A percentile compares a stretch with the other conserved stretches of the same genome.
Evolutionary conservation across 2,113 vertebrate species (phyloP).

Genomic region (Zosterops pallidus): DNA sequence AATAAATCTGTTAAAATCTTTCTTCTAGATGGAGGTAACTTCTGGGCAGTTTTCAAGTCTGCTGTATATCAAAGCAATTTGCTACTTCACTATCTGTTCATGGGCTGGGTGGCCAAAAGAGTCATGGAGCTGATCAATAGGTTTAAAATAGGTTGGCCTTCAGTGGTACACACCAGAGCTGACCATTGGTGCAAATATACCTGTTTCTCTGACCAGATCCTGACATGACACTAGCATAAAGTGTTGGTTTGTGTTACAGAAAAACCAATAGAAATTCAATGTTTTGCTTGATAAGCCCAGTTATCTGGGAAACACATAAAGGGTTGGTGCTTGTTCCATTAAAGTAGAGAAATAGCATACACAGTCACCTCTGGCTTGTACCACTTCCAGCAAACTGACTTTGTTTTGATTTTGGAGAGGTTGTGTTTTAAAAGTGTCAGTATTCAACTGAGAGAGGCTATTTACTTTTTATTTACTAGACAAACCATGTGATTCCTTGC

Average conservation of each 20-base stretch:
- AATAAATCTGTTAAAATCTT: neutral
- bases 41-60: neutral
- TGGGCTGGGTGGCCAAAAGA: neutral
- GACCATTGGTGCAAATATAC: neutral
- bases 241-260: neutral
- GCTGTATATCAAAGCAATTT: neutral
- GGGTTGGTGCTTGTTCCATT: neutral
- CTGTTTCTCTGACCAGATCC: neutral
- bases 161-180: neutral
- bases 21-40: neutral
- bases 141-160: neutral
- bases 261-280: neutral
- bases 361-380: neutral
- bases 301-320: neutral
- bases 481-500: neutral
- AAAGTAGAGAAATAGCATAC: neutral
- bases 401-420: neutral
- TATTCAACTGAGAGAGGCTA: neutral
- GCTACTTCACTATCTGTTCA: neutral
- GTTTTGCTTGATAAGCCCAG: neutral
- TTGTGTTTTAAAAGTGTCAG: neutral
- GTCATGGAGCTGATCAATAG: neutral
- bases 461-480: slow-evolving; percentile 6
- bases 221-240: neutral
- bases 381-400: neutral